Base-by-base conservation (phyloP, 2,113 vertebrate species). In the Carollia perspicillata region DNA sequence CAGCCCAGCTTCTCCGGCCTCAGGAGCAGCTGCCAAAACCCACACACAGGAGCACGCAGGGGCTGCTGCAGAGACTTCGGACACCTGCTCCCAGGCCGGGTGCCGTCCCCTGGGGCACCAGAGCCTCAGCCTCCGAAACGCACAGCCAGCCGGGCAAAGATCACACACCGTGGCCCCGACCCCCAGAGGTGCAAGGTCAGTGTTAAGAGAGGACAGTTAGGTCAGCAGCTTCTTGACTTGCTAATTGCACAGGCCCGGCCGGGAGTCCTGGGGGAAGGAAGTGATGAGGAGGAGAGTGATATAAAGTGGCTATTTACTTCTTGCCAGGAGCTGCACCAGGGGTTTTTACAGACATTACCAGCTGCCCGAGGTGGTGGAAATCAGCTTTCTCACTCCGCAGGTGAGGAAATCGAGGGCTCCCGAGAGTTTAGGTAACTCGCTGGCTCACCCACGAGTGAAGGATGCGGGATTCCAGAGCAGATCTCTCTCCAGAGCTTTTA, bases 11-110 rank as follows among this genome's bases (percentile, higher is more conserved):
- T 79, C 75, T 84, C 18, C 2, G 6, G 35, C 53, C 33, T 68
- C 35, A 47, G 42, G 47, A 55, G 81, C 40, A 58, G 68, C 58
- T 77, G 88, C 96, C 96, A 85, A 95, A 71, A 85, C 26, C 78
- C 79, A 90, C 63, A 89, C 78, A 55, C 0, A 0, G 13, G n/a
- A 72, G 14, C 18, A 28, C 1, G 0, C 66, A n/a, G 18, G 22
- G 60, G 53, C 55, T 0, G 0, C 53, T 58, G 28, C 1, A 12
- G 71, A 66, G 8, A 35, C 11, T 47, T 78, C 26, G 5, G 49
- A 49, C 58, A 37, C 33, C 37, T 35, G 6, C 53, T 44, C 47
- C 28, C 33, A 35, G 80, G 47, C 35, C 40, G 12, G 40, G 17
- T 2, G 6, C 68, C 12, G 60, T 83, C 77, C 72, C 40, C 55